Evolutionary conservation across 2,888 invertebrate species (phyloP).

Genomic region (Stenodema calcarata): DNA sequence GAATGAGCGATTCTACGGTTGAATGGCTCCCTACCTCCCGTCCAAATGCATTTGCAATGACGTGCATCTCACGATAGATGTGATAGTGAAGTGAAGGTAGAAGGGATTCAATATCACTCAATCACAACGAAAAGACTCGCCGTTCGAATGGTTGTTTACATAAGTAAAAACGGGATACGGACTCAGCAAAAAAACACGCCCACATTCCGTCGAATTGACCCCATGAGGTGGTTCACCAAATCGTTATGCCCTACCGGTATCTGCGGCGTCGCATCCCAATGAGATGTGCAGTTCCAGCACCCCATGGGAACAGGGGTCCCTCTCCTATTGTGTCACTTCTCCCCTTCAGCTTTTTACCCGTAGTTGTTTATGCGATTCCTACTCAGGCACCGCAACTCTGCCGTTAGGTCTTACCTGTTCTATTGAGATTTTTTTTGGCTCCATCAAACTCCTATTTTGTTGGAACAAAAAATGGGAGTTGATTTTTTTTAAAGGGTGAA

Average conservation of each 20-base stretch:
- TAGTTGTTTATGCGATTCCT: constrained; percentile 33
- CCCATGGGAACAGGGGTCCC: constrained; percentile 21
- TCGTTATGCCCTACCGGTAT: background rate
- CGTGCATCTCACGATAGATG: no score
- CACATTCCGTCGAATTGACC: background rate
- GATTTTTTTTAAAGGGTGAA: background rate
- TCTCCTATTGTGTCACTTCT: background rate
- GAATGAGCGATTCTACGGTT: background rate
- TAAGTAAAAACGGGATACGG: background rate
- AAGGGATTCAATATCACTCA: background rate
- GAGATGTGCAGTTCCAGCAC: background rate
- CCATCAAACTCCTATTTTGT: background rate
- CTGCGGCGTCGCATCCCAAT: background rate
- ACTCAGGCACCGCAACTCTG: constrained; percentile 30
- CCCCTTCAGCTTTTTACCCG: background rate
- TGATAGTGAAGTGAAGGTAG: background rate
- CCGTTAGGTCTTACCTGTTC: constrained; percentile 4
- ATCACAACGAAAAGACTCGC: background rate
- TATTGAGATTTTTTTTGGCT: constrained; percentile 9
- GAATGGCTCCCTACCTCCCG: background rate
- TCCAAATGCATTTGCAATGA: background rate
- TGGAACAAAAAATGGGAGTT: background rate
- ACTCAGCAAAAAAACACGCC: background rate
- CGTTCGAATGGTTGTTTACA: background rate
- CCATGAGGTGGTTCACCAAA: background rate